Conservation (phyloP, 2,113 vertebrate genomes). For the Antennarius striatus region DNA sequence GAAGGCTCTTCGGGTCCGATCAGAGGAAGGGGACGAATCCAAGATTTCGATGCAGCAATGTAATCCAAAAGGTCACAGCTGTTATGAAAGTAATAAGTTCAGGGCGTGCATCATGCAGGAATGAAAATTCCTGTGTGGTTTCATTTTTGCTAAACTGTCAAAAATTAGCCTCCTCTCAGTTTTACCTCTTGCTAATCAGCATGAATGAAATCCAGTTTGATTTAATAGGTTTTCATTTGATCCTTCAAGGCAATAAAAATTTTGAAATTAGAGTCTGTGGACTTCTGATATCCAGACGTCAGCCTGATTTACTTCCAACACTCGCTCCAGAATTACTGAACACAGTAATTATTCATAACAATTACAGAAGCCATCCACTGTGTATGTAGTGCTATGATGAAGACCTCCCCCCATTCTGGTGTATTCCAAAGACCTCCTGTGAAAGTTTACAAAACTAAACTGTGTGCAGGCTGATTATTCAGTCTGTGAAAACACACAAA, state of each 20-base stretch:
- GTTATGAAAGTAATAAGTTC: constrained; percentile 14
- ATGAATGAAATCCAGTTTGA: constrained; percentile 35
- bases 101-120: not conserved
- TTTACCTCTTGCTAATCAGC: constrained; percentile 31
- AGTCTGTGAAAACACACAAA: too few species aligned
- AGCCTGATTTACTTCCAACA: constrained; percentile 36
- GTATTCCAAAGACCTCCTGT: constrained; percentile 3
- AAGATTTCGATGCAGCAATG: constrained; percentile 4
- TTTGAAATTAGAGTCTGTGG: constrained; percentile 60
- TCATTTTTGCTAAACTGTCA: constrained; percentile 20
- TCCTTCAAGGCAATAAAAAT: constrained; percentile 51
- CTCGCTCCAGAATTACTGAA: constrained; percentile 55
- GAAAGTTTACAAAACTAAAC: not conserved
- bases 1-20: too few species aligned
- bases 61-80: constrained; percentile 6
- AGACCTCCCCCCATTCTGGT: constrained; percentile 6
- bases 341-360: constrained; percentile 65
- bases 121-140: not conserved
- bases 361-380: constrained; percentile 26
- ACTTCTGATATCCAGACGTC: constrained; percentile 51
- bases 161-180: constrained; percentile 35
- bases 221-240: constrained; percentile 63
- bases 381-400: constrained; percentile 31
- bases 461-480: too few species aligned
- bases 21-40: not conserved